phyloP scores from a whole-genome alignment of 2,888 invertebrate genomes.

The Sphaerophoria taeniata region DNA sequence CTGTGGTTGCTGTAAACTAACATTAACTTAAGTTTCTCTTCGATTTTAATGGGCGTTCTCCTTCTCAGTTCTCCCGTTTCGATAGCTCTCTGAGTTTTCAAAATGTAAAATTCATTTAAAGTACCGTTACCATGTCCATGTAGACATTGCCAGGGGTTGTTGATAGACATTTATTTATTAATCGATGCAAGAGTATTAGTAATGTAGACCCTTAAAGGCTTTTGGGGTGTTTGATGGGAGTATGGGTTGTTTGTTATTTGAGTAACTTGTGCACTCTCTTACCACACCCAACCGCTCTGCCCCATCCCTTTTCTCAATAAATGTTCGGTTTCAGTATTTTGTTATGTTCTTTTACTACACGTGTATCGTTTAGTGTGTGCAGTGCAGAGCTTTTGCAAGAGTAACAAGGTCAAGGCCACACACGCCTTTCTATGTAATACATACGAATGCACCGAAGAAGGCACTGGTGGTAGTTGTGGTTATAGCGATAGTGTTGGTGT shows the following conservation, averaged over 20 bases:
- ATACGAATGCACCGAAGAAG: slow-evolving; percentile 53
- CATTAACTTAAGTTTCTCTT: slow-evolving; percentile 68
- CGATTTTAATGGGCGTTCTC: slow-evolving; percentile 1
- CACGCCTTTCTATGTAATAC: slow-evolving; percentile 70
- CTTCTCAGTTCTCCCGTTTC: not conserved
- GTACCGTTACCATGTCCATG: slow-evolving; percentile 26
- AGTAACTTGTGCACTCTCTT: not conserved
- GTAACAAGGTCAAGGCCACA: slow-evolving; percentile 75
- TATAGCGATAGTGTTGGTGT: slow-evolving; percentile 8
- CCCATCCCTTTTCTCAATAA: not conserved
- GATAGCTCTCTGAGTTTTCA: slow-evolving; percentile 17
- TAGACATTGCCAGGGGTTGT: slow-evolving; percentile 27
- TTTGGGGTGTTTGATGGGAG: not conserved
- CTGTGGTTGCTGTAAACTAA: slow-evolving; percentile 49
- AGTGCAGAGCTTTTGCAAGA: slow-evolving; percentile 69
- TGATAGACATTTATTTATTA: not conserved
- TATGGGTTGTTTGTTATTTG: slow-evolving; percentile 35
- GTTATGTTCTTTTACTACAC: slow-evolving; percentile 49
- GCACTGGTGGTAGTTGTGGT: slow-evolving; percentile 2
- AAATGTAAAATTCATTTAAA: slow-evolving; percentile 48
- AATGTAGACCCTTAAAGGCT: not conserved
- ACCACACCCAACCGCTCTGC: not conserved
- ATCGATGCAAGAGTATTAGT: slow-evolving; percentile 36
- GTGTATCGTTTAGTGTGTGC: slow-evolving; percentile 65
- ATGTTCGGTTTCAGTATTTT: slow-evolving; percentile 7